Conservation (phyloP, 2,888 invertebrate genomes). For the Sarcophaga subvicina region DNA sequence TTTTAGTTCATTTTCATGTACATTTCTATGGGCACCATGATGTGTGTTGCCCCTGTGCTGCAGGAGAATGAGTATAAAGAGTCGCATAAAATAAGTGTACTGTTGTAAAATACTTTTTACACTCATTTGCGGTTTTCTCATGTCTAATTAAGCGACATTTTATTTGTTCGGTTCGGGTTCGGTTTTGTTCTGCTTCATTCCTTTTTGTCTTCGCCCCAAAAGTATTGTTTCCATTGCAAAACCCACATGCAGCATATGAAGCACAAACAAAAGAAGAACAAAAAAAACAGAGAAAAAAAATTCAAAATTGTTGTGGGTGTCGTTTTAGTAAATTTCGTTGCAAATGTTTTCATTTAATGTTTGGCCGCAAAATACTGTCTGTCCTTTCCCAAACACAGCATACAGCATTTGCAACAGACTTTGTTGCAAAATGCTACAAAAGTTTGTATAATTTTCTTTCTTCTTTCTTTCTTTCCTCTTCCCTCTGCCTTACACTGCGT, state of each 20-base stretch:
- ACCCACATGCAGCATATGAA: neutral
- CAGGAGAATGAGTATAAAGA: slow-evolving; percentile 1
- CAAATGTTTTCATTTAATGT: slow-evolving; percentile 66
- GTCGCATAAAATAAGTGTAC: slow-evolving; percentile 40
- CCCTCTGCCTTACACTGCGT: too few relatives aligned
- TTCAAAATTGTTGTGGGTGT: slow-evolving; percentile 53
- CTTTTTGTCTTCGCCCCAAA: neutral
- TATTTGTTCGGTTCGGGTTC: slow-evolving; percentile 64
- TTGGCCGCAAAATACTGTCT: slow-evolving; percentile 59
- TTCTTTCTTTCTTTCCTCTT: neutral
- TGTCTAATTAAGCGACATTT: slow-evolving; percentile 81
- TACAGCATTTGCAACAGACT: neutral
- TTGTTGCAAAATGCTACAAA: slow-evolving; percentile 1
- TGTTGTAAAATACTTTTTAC: slow-evolving; percentile 68
- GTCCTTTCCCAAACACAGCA: neutral
- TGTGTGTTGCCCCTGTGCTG: neutral
- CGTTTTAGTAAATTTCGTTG: slow-evolving; percentile 50
- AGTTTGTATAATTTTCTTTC: slow-evolving; percentile 33
- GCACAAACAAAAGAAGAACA: too few relatives aligned
- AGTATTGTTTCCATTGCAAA: neutral
- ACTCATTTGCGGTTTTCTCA: slow-evolving; percentile 78
- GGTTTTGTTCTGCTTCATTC: slow-evolving; percentile 27
- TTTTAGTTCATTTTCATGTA: slow-evolving; percentile 62
- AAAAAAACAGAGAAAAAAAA: neutral
- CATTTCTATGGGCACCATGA: neutral